Evolutionary conservation across 2,113 vertebrate genomes (phyloP).

Genomic region (Epinephelus fuscoguttatus): DNA sequence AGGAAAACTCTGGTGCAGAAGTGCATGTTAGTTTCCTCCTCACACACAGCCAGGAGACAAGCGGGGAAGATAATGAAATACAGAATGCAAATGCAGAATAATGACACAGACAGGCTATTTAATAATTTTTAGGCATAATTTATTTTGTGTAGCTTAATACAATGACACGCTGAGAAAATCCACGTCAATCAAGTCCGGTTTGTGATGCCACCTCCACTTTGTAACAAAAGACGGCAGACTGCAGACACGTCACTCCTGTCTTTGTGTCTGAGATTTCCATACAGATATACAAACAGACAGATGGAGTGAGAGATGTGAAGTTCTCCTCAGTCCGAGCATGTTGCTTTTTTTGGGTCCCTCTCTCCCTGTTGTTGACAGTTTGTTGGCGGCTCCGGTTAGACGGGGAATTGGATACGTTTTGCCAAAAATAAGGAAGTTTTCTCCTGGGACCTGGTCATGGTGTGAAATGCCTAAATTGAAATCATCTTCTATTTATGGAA

Average conservation of each 20-base stretch:
- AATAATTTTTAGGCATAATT: neutral
- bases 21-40: neutral
- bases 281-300: conserved; percentile 57
- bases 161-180: conserved; percentile 13
- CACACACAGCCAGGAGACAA: neutral
- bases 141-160: neutral
- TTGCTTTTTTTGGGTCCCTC: conserved; percentile 58
- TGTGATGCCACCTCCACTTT: conserved; percentile 4
- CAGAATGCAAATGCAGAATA: neutral
- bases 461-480: conserved; percentile 12
- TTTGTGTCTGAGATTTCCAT: conserved; percentile 34
- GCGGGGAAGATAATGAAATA: neutral
- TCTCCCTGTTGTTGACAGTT: conserved; percentile 66
- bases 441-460: neutral
- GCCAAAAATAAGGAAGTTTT: conserved; percentile 34
- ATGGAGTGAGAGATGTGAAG: conserved; percentile 60
- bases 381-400: conserved; percentile 50
- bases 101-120: conserved; percentile 1
- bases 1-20: neutral
- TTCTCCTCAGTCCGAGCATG: conserved; percentile 43
- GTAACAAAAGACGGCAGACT: conserved; percentile 43
- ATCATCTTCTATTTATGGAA: conserved; percentile 13
- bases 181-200: conserved; percentile 1
- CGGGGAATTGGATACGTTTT: conserved; percentile 45
- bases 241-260: conserved; percentile 25